Base-by-base conservation (phyloP, 2,888 invertebrate genomes). In the Hemaris fuciformis region DNA sequence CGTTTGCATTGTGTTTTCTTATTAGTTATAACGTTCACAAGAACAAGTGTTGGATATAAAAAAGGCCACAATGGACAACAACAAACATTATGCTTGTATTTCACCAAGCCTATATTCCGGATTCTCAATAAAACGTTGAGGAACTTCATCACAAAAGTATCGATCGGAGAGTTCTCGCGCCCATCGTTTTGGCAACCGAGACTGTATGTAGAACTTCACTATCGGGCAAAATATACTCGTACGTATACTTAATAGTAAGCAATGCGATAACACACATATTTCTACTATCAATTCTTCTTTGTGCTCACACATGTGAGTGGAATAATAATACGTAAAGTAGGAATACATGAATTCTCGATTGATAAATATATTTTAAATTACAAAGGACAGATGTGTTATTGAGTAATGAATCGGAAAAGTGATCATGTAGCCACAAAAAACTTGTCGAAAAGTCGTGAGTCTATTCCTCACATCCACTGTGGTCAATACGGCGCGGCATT, bases 251-350 rank as follows among this genome's bases (percentile, higher is more conserved):
- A 7, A 25, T 48, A 48, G n/a, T 46, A 23, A 46, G 46, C 23
- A 46, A 23, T 48, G 27, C 8, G 48, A 53, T 53, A 53, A 53
- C 48, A 53, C 18, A 27, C 27, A 53, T 53, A 53, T 48, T 48
- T 48, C 48, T 18, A 48, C 27, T 27, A 53, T 53, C 46, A 46
- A 8, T 46, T n/a, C n/a, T 41, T 42, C 4, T 42, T 58, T n/a
- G 58, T 23, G 38, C 41, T 23, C 2, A 8, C 22, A n/a, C 25
- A 20, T n/a, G n/a, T 38, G 5, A 2, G 38, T n/a, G 38, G n/a
- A 10, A 38, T n/a, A 34, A n/a, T n/a, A n/a, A n/a, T n/a, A n/a
- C n/a, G n/a, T n/a, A n/a, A n/a, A n/a, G n/a, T n/a, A n/a, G n/a
- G n/a, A n/a, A n/a, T n/a, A n/a, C n/a, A n/a, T n/a, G n/a, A n/a